Conservation (phyloP, 2,797 vertebrate species). For the Acanthiza pusilla region DNA sequence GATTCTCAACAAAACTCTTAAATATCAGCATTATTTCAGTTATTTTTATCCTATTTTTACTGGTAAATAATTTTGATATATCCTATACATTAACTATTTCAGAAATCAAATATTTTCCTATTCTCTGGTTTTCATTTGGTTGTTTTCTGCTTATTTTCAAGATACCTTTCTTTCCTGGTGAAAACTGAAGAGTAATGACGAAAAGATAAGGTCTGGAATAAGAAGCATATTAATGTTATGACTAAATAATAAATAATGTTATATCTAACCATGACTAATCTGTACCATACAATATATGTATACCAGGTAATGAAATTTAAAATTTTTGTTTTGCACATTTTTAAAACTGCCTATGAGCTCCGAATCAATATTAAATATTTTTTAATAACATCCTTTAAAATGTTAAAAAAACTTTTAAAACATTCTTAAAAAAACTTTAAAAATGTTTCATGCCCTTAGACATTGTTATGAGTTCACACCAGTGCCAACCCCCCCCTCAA, state of each 20-base stretch:
- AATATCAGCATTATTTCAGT: neutral
- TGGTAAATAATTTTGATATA: neutral
- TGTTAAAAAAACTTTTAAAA: neutral
- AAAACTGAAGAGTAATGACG: neutral
- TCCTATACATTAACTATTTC: neutral
- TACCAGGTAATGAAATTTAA: neutral
- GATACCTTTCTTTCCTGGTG: neutral
- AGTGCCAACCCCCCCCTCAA: rapidly evolving
- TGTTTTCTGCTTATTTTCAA: neutral
- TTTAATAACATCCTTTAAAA: neutral
- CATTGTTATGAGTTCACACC: neutral
- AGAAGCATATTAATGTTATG: neutral
- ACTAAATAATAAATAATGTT: neutral
- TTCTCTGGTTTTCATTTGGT: neutral
- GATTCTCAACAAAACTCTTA: neutral
- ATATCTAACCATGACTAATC: neutral
- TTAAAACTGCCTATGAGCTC: neutral
- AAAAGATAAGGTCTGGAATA: neutral
- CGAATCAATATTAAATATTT: neutral
- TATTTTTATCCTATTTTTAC: neutral
- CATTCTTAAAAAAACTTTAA: neutral
- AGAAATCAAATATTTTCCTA: neutral
- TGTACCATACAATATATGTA: neutral
- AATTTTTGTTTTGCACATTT: neutral
- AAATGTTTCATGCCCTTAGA: neutral